phyloP scores from a whole-genome alignment of 2,797 vertebrate species.

The Hippopotamyrus pictus region DNA sequence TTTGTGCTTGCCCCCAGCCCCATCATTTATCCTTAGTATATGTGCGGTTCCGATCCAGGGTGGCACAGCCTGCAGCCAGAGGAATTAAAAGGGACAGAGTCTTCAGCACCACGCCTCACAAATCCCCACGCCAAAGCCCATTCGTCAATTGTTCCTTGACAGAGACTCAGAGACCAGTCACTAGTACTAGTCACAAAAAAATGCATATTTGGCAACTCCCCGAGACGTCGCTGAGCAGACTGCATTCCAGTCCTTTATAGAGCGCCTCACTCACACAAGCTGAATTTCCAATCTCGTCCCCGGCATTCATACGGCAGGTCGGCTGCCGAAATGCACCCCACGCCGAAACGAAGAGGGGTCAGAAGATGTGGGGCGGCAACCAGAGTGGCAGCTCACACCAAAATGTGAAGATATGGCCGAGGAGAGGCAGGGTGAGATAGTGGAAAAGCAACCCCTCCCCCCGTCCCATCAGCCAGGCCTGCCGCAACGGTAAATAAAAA shows the following conservation, averaged over 20 bases:
- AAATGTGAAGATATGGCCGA: neutral
- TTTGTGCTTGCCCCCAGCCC: neutral
- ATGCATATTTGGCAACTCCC: neutral
- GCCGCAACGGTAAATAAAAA: neutral
- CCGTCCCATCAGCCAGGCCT: neutral
- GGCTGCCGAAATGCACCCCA: neutral
- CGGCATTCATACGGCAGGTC: neutral
- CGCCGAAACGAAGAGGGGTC: neutral
- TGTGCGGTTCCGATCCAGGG: neutral
- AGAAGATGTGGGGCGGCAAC: neutral
- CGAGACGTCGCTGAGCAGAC: neutral
- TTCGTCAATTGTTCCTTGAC: neutral
- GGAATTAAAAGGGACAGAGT: neutral
- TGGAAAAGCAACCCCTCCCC: neutral
- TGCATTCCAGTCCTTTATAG: neutral
- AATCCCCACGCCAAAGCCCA: neutral
- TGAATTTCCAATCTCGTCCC: neutral
- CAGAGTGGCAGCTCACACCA: neutral
- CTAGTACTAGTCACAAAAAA: neutral
- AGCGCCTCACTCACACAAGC: neutral
- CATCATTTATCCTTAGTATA: neutral
- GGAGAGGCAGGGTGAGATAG: neutral
- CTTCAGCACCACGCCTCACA: neutral
- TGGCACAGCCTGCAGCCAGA: neutral
- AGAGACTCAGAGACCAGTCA: neutral